Evolutionary conservation across 2,797 vertebrate genomes (phyloP), one percentile per base, ranked within the genome.

Genomic region (Cercopithecus diana): DNA sequence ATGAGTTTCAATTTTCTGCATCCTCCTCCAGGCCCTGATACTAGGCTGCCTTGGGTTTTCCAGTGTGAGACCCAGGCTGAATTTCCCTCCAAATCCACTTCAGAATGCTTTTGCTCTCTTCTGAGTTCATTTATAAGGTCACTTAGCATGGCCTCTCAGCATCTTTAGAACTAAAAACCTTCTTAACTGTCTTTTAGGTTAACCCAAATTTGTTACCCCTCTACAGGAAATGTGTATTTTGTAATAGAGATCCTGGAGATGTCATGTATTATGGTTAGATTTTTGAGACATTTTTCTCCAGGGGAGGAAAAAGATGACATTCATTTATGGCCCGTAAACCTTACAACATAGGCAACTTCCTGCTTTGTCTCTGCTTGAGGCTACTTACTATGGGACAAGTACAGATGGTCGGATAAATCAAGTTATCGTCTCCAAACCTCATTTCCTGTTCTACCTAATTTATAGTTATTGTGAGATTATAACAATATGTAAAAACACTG

Each of bases 221-320:
- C 75, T 57, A 36, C 70, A 97, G n/a, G 58, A 95, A 93, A 90
- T 72, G 30, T 85, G 28, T 45, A 39, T 85, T 96, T 95, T 96
- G 2, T 73, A 90, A 30, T 76, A 88, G 75, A 82, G 88, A 43
- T 9, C 67, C 76, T 94, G 36, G 48, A 90, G 43, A 75, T 95
- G n/a, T 82, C 57, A 50, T 92, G 45, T 67, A 12, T 90, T 92
- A 52, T 90, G n/a, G 43, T 22, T 80, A 36, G 41, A 76, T 72
- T 72, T 67, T 89, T 48, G 48, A 77, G 70, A 92, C 45, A 15
- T 48, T 93, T 96, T 79, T 88, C n/a, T 45, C 43, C 48, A 94
- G 45, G 22, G 17, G 12, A 93, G 9, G 20, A 43, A 19, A 93
- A 80, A 82, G 6, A 77, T 84, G 41, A 30, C 15, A 52, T 83